Percentiles rank a stretch among this genome's conserved stretches.
Conservation (phyloP, 2,797 vertebrate genomes). For the Onychomys arenicola region DNA sequence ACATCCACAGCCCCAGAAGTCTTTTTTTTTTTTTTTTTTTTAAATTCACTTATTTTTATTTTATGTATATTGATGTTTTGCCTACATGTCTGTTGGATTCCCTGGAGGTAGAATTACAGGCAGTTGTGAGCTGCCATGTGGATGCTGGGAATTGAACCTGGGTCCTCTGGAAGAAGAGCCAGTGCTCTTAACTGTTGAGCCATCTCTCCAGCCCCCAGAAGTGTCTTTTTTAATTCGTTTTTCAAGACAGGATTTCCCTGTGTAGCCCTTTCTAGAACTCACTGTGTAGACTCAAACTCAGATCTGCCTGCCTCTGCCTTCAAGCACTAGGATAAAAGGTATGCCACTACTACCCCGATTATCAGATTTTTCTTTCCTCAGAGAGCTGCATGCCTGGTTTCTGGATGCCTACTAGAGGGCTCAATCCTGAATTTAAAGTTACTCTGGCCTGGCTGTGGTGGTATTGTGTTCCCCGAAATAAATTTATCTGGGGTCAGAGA, state of each 20-base stretch:
- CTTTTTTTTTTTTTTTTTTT: not conserved
- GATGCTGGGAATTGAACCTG: too few species aligned
- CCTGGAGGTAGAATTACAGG: too few species aligned
- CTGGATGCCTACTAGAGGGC: not conserved
- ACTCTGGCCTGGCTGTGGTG: not conserved
- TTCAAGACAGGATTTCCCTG: not conserved
- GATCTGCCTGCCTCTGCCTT: not conserved
- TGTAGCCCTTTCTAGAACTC: not conserved
- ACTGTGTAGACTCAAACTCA: not conserved
- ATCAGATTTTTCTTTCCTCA: not conserved
- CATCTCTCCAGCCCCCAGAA: too few species aligned
- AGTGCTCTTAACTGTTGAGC: too few species aligned
- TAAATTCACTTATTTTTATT: too few species aligned
- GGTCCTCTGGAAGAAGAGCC: too few species aligned
- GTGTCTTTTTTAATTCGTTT: not conserved
- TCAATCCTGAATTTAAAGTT: not conserved
- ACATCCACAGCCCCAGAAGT: not conserved
- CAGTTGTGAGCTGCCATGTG: too few species aligned
- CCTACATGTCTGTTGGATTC: too few species aligned
- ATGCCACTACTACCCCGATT: not conserved
- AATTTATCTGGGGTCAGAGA: too few species aligned
- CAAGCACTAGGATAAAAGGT: not conserved
- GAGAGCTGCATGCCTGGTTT: not conserved
- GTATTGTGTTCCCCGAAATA: too few species aligned
- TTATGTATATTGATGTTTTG: too few species aligned